phyloP scores from a whole-genome alignment of 1,140 invertebrate species.

The Scaptomyza hsui region DNA sequence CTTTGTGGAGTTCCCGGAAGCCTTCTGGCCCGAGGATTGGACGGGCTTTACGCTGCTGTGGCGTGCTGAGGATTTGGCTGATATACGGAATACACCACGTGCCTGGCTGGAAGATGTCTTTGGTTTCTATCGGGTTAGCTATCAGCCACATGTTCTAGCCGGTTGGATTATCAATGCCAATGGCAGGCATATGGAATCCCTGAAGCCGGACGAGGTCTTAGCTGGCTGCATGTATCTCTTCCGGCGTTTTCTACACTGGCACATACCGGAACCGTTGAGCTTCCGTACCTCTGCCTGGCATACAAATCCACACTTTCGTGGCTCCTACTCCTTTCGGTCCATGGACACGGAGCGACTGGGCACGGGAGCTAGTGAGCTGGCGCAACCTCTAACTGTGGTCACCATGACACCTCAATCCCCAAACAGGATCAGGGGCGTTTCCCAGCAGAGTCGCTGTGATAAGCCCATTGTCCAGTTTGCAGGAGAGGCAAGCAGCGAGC shows the following conservation, averaged over 20 bases:
- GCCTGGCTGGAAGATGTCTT: constrained; percentile 88
- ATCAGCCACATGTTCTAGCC: constrained; percentile 88
- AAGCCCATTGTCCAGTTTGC: constrained; percentile 89
- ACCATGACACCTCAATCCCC: constrained; percentile 52
- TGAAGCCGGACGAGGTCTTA: constrained; percentile 84
- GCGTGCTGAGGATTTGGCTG: constrained; percentile 85
- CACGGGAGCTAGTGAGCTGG: constrained; percentile 85
- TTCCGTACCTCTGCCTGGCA: constrained; percentile 86
- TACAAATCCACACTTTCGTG: constrained; percentile 87
- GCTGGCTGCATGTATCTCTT: constrained; percentile 84
- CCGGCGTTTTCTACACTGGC: constrained; percentile 81
- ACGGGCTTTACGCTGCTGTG: constrained; percentile 85
- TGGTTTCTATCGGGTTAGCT: constrained; percentile 87
- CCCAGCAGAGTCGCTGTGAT: constrained; percentile 72
- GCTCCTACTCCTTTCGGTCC: constrained; percentile 89
- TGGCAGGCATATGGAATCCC: constrained; percentile 86
- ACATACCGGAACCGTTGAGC: constrained; percentile 61
- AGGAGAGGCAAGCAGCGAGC: constrained; percentile 89
- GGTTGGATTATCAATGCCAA: constrained; percentile 87
- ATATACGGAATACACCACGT: constrained; percentile 84
- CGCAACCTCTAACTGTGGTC: constrained; percentile 77
- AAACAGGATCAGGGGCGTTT: constrained; percentile 3
- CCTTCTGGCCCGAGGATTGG: constrained; percentile 88
- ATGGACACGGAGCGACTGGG: constrained; percentile 86
- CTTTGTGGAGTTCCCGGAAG: constrained; percentile 88